Evolutionary conservation across 2,888 invertebrate genomes (phyloP), one percentile per base, ranked within the genome.

Genomic region (Brachypterus glaber): DNA sequence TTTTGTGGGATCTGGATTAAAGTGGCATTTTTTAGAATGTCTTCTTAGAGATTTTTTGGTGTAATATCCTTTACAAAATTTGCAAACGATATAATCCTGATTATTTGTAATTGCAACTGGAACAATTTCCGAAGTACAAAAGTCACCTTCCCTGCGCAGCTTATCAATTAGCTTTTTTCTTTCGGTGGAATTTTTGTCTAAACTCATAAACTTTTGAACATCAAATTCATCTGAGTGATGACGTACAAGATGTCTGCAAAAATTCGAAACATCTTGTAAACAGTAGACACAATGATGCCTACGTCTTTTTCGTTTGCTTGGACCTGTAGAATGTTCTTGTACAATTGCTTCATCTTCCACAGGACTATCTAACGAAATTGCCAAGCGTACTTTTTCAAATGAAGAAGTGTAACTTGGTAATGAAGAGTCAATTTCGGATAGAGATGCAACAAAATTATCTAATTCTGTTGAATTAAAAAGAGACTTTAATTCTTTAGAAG

Each of bases 91-190:
- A 9, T 21, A 21, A 21, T 21, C 21, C n/a, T n/a, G n/a, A n/a
- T n/a, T n/a, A n/a, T 12, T 12, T 33, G 17, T 17, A n/a, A 16
- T 21, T 4, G 3, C 5, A 8, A 33, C 34, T 14, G 25, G 24
- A 11, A 33, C 25, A n/a, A 18, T 5, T 12, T 24, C 24, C 11
- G 24, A 21, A 24, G 34, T 16, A 33, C 34, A 33, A 11, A 24
- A 33, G 18, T 35, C 35, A 8, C 29, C 29, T 35, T 35, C 35
- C 27, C 25, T 35, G 3, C 29, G 16, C 9, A 35, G 13, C 27
- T 35, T 46, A 15, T 40, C 33, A 2, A 44, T 36, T 13, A 45
- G 12, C 35, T 45, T 31, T 36, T 47, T 47, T 7, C 45, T 33
- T 30, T 37, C 15, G 21, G 21, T 7, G 5, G 21, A 21, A 7